Evolutionary conservation across 2,888 invertebrate genomes (phyloP), one percentile per base, ranked within the genome.

Genomic region (Aphodius granarius): DNA sequence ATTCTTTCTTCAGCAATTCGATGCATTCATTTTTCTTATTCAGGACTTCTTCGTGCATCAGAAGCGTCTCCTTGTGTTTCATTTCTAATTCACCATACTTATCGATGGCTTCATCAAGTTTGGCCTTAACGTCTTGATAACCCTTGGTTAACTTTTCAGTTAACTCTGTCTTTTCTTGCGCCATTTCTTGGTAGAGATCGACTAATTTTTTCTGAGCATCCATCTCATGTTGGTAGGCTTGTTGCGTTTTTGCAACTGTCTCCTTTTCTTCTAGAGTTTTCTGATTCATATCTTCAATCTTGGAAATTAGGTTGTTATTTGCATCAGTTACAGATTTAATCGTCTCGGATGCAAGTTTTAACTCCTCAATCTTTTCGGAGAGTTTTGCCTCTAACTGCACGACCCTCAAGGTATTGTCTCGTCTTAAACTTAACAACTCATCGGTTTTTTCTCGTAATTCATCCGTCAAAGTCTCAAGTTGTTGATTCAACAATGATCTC

Each of bases 171-270:
- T 93, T 91, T 83, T 96, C 95, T 79, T 94, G 94, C 81, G 92
- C 91, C 87, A 95, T 92, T 43, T 90, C 92, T 88, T 96, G 96
- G 84, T 97, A 96, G 13, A 97, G 88, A 79, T 95, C 93, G 1
- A 94, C 92, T 74, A 98, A 88, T 88, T 94, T 95, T 0, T 93
- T 92, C 88, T 97, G 96, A 2, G 96, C 94, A 77, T 93, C 91
- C 17, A 97, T 88, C 88, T 98, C 97, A 82, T 94, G 95, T 91
- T 85, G 91, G 90, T 90, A 95, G 88, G 91, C 92, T 89, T 88
- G 92, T 88, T 89, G 89, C 81, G 84, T 88, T 84, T 89, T 89
- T 78, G 91, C 89, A 77, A 85, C 83, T 78, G 92, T 90, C 83
- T 95, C 94, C 81, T 93, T 91, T 79, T 94, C 94, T 82, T 92